Percentiles rank a stretch among this genome's conserved stretches.
Conservation (phyloP, 1,140 invertebrate genomes). For the Heterodera schachtii region DNA sequence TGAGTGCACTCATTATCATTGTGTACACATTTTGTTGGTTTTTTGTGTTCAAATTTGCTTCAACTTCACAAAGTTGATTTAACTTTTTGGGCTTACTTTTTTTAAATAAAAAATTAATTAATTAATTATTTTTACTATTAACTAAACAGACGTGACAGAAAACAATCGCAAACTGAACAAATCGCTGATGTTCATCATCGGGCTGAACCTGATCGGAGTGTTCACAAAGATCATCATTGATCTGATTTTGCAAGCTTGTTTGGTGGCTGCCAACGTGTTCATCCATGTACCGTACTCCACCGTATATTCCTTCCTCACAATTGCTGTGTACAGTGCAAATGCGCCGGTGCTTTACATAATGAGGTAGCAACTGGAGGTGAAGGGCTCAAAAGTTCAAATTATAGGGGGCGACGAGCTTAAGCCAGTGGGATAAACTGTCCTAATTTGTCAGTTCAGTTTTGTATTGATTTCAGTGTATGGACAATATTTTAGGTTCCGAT, state of each 20-base stretch:
- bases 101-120: neutral
- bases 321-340: conserved; percentile 1
- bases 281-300: neutral
- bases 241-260: neutral
- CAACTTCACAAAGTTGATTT: neutral
- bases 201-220: neutral
- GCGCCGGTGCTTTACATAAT: conserved; percentile 5
- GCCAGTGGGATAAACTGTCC: too few relatives aligned
- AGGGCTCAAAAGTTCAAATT: too few relatives aligned
- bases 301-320: neutral
- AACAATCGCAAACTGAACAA: conserved; percentile 12
- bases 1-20: neutral
- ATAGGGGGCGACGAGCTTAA: too few relatives aligned
- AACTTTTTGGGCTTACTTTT: too few relatives aligned
- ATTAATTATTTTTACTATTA: neutral
- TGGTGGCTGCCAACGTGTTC: conserved; percentile 3
- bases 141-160: neutral
- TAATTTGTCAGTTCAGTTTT: too few relatives aligned
- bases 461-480: too few relatives aligned
- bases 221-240: neutral
- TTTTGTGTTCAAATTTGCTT: neutral
- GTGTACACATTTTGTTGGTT: neutral
- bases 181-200: neutral
- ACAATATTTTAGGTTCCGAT: too few relatives aligned
- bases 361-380: neutral